Percentiles rank a stretch among this genome's conserved stretches.
Evolutionary conservation across 2,888 invertebrate species (phyloP).

Genomic region (Hypomecis punctinalis): DNA sequence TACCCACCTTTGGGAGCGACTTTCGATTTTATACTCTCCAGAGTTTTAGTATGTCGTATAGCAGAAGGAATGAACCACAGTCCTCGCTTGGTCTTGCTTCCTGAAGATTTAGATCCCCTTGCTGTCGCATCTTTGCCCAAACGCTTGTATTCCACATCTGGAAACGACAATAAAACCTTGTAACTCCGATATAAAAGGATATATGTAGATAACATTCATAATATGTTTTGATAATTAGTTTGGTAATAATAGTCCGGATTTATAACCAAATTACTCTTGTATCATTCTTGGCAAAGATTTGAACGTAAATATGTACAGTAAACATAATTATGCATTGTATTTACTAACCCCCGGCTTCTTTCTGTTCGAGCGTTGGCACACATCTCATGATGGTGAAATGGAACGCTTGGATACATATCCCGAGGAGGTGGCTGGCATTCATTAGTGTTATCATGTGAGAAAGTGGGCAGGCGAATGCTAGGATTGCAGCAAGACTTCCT

Average conservation of each 20-base stretch:
- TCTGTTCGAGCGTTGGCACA: slow-evolving; percentile 82
- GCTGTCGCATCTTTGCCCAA: slow-evolving; percentile 68
- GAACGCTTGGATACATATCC: slow-evolving; percentile 78
- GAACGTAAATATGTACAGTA: slow-evolving; percentile 15
- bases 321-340: slow-evolving; percentile 13
- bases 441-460: slow-evolving; percentile 86
- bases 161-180: slow-evolving; percentile 13
- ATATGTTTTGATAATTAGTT: slow-evolving; percentile 10
- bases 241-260: not conserved
- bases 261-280: slow-evolving; percentile 4
- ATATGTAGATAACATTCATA: not conserved
- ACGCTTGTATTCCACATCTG: slow-evolving; percentile 81
- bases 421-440: slow-evolving; percentile 84
- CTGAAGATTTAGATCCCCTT: slow-evolving; percentile 59
- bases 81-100: slow-evolving; percentile 70
- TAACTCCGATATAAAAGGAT: not conserved
- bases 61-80: slow-evolving; percentile 83
- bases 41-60: slow-evolving; percentile 78
- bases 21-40: slow-evolving; percentile 81
- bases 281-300: slow-evolving; percentile 14
- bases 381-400: slow-evolving; percentile 82
- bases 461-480: slow-evolving; percentile 87
- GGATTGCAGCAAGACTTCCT: slow-evolving; percentile 86
- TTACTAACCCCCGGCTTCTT: slow-evolving; percentile 77
- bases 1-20: slow-evolving; percentile 68